These are phyloP conservation scores for Bombus pyrosoma DNA, from an alignment of 1,140 invertebrate species.

Conservation along the genomic window DNA sequence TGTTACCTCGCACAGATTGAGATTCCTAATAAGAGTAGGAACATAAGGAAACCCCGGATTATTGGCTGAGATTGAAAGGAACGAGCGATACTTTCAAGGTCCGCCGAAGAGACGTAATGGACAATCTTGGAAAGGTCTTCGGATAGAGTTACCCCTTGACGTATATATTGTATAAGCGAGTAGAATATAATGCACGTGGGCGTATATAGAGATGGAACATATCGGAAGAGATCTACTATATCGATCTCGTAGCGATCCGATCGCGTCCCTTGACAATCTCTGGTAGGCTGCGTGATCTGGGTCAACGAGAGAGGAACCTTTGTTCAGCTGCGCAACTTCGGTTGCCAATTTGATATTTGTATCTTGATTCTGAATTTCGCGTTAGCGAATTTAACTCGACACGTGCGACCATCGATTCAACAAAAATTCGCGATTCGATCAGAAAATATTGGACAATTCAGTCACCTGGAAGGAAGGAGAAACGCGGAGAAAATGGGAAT, in stretches of 20 bases:
- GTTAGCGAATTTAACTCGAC: background rate
- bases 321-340: constrained; percentile 49
- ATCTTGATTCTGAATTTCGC: background rate
- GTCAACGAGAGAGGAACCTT: constrained; percentile 65
- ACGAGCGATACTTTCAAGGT: constrained; percentile 2
- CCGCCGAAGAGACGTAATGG: background rate
- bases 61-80: background rate
- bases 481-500: background rate
- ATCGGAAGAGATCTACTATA: constrained; percentile 19
- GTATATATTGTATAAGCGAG: background rate
- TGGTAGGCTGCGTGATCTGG: constrained; percentile 50
- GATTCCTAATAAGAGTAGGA: background rate
- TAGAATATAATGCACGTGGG: background rate
- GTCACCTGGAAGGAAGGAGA: background rate
- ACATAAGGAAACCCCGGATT: background rate
- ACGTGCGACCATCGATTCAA: background rate
- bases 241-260: constrained; percentile 45
- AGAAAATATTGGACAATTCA: background rate
- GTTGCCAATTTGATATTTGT: constrained; percentile 10
- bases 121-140: background rate
- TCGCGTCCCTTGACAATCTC: constrained; percentile 46
- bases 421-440: background rate
- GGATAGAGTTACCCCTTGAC: background rate
- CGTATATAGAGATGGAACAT: background rate
- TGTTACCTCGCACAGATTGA: background rate